Percentiles rank a stretch among this genome's conserved stretches.
These are phyloP conservation scores for Sitta europaea DNA, from an alignment of 2,113 vertebrate species.

Conservation along the genomic window DNA sequence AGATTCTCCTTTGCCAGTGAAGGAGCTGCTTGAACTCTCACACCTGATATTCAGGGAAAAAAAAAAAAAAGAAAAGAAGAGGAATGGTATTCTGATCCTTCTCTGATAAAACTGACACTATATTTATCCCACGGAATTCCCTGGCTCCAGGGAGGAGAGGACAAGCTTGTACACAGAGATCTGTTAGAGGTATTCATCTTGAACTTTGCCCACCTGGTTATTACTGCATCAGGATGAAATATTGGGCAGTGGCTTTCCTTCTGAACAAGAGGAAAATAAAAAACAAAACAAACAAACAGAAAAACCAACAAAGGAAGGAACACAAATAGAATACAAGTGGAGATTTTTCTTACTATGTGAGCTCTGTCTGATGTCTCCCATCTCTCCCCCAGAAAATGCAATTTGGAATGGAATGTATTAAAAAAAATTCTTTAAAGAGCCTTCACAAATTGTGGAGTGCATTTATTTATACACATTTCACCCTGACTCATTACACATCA, in stretches of 20 bases:
- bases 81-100: neutral
- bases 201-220: neutral
- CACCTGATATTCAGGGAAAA: neutral
- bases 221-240: neutral
- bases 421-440: conserved; percentile 9
- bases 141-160: neutral
- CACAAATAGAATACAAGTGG: neutral
- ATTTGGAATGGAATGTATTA: neutral
- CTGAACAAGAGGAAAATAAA: neutral
- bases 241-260: neutral
- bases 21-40: neutral
- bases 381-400: neutral
- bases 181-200: neutral
- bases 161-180: neutral
- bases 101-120: fast-evolving
- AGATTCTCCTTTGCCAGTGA: neutral
- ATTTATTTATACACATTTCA: conserved; percentile 59
- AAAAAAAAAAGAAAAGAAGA: neutral
- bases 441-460: conserved; percentile 22
- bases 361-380: neutral
- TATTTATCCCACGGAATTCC: neutral
- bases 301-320: neutral
- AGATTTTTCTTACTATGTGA: neutral
- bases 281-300: neutral
- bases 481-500: conserved; percentile 44